Base-by-base conservation (phyloP, 2,797 vertebrate genomes). In the Liparis tanakae region DNA sequence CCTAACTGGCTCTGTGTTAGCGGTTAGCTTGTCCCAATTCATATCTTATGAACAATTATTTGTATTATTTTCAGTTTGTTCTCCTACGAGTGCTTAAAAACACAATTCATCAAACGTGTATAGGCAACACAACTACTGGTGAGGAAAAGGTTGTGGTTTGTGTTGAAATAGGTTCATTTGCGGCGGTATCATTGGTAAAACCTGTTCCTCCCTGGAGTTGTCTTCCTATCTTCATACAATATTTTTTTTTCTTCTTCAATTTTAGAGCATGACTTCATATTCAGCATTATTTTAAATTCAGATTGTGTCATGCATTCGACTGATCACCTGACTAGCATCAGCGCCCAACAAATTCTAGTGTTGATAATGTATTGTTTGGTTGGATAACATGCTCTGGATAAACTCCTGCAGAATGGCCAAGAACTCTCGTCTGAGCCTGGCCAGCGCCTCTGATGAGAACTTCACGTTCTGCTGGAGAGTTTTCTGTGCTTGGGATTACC, bases 391-490 rank as follows among this genome's bases (percentile, higher is more conserved):
- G 12, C 22, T 6, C n/a, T 50, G 0, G 20, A 76, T 34, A 20
- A 51, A 3, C 10, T 66, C 6, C 34, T 74, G 14, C 85, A 99
- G 98, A 90, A 99, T 99, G 98, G 98, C 98, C 5, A 99, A 95
- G 87, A 99, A 99, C 91, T 99, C 98, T 0, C 94, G 96, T 18
- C 93, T 95, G 48, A 99, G 97, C 91, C 93, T 99, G 48, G 96
- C 97, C 69, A 97, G 97, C 0, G 96, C 97, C 7, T 98, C 97
- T 5, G 95, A 96, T 70, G 98, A 99, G 91, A 98, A 96, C 89
- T 99, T 97, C 67, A 97, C 98, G 0, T 99, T 99, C 92, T 99
- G 98, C 81, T 99, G 98, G 98, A 92, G 96, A n/a, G 90, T 99
- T 1, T 99, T 99, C 86, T 99, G 98, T 53, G 98, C 98, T 43